Evolutionary conservation across 2,888 invertebrate genomes (phyloP), one percentile per base, ranked within the genome.

Genomic region (Sepiola atlantica): DNA sequence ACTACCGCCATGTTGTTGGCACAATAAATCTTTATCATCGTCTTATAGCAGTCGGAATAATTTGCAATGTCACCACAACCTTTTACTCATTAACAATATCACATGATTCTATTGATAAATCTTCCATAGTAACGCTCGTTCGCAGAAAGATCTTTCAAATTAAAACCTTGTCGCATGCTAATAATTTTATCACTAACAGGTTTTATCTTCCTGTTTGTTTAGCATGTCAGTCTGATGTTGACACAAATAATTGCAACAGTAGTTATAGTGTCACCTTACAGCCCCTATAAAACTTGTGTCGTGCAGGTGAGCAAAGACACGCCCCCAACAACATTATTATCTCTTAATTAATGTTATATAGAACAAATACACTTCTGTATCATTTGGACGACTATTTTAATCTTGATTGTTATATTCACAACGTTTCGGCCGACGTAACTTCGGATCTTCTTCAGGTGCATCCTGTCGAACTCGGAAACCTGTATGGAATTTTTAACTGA

Each of bases 51-150:
- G 77, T 77, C n/a, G n/a, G 77, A 77, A 77, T 77, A 77, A 77
- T 77, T n/a, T 77, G 14, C n/a, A 77, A 77, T 77, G 77, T 77
- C 77, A 77, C 77, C 77, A 77, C n/a, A 32, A 77, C 77, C 77
- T 77, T 45, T 21, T 77, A 77, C n/a, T 21, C n/a, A 77, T 77
- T 77, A 77, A 77, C 77, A 77, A 77, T 77, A n/a, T 77, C 77
- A 77, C 77, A 77, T 16, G 77, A n/a, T n/a, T n/a, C n/a, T n/a
- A 77, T n/a, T 77, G 77, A 77, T 8, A 77, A n/a, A 77, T 4
- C 77, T n/a, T 77, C 77, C 77, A 77, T 77, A 77, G 77, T 77
- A 77, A 77, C 77, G n/a, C n/a, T 77, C 32, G 77, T n/a, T 77
- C 45, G 77, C 77, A 32, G n/a, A 77, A n/a, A 77, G 77, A 32